These are phyloP conservation scores for Mamestra brassicae DNA, from an alignment of 2,888 invertebrate genomes.

Conservation along the genomic window DNA sequence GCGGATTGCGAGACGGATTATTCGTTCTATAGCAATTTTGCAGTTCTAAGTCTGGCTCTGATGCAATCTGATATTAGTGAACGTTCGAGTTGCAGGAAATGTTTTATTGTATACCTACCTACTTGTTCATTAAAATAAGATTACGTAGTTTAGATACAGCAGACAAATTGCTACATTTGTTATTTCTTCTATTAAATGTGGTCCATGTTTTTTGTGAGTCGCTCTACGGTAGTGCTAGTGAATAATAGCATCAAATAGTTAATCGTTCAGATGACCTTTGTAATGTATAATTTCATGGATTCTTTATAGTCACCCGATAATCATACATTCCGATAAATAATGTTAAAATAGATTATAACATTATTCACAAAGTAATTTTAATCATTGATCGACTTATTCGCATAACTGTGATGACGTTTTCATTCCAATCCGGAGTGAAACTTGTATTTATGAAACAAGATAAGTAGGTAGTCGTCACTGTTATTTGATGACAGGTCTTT, in stretches of 20 bases:
- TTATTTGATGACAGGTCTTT: background rate
- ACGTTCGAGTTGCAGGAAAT: slow-evolving; percentile 68
- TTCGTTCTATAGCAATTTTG: slow-evolving; percentile 82
- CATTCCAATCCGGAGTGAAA: background rate
- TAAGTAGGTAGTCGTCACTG: background rate
- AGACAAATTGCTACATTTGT: slow-evolving; percentile 61
- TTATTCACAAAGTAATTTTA: slow-evolving; percentile 3
- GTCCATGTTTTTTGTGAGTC: slow-evolving; percentile 46
- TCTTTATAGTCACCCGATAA: background rate
- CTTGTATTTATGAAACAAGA: background rate
- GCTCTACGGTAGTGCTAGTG: slow-evolving; percentile 35
- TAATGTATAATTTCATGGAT: slow-evolving; percentile 23
- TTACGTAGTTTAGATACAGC: slow-evolving; percentile 51
- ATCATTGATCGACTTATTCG: background rate
- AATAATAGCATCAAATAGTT: slow-evolving; percentile 35
- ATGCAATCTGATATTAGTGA: slow-evolving; percentile 71
- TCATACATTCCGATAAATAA: slow-evolving; percentile 34
- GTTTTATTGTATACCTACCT: slow-evolving; percentile 62
- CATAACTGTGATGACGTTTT: background rate
- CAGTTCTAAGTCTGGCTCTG: slow-evolving; percentile 77
- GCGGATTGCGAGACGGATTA: slow-evolving; percentile 79
- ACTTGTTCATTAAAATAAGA: slow-evolving; percentile 62
- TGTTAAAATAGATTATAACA: slow-evolving; percentile 18
- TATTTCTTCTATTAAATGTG: slow-evolving; percentile 52
- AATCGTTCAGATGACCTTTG: slow-evolving; percentile 51